Evolutionary conservation across 2,797 vertebrate genomes (phyloP).

Genomic region (Bovichtus variegatus): DNA sequence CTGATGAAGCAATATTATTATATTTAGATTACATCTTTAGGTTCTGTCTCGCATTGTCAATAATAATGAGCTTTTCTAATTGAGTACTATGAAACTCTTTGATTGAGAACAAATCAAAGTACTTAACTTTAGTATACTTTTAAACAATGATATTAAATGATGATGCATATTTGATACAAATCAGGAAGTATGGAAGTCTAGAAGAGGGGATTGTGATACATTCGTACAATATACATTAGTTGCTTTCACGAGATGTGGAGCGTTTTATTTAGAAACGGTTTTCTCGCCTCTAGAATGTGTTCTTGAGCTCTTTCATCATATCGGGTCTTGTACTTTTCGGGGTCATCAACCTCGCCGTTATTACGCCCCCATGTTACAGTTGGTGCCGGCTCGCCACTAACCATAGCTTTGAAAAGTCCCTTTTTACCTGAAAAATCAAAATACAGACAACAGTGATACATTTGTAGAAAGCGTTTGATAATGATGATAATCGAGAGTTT

Average conservation of each 20-base stretch:
- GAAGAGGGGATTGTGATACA: neutral
- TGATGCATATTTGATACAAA: neutral
- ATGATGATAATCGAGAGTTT: neutral
- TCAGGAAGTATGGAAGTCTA: neutral
- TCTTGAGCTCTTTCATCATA: constrained; percentile 80
- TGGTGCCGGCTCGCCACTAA: constrained; percentile 88
- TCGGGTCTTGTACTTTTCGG: constrained; percentile 83
- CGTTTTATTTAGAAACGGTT: neutral
- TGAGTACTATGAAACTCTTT: neutral
- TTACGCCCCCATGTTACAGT: constrained; percentile 86
- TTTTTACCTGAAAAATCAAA: constrained; percentile 86
- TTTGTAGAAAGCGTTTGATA: neutral
- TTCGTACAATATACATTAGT: neutral
- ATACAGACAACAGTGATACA: neutral
- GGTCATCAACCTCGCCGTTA: constrained; percentile 79
- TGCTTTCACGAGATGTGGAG: neutral
- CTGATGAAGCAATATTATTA: constrained; percentile 69
- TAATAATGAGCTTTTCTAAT: neutral
- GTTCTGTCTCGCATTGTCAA: neutral
- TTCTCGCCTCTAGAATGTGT: constrained; percentile 88
- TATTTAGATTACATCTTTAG: neutral
- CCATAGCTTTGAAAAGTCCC: constrained; percentile 87
- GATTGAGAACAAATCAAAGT: neutral
- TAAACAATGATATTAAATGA: neutral
- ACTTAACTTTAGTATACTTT: neutral